Conservation (phyloP, 2,113 vertebrate species). For the Recurvirostra avosetta region DNA sequence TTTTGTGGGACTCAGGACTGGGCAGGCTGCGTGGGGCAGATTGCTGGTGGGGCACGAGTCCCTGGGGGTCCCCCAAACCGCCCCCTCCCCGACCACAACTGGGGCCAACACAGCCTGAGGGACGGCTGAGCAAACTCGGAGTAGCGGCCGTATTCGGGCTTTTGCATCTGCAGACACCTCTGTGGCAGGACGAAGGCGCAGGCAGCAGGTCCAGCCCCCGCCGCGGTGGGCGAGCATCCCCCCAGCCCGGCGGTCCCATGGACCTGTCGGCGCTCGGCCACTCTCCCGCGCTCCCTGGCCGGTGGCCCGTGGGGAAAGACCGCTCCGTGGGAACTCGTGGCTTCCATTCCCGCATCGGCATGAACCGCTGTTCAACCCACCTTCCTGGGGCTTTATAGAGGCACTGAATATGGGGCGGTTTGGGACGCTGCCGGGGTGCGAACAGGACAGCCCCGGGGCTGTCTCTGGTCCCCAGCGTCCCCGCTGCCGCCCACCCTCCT, state of each 20-base stretch:
- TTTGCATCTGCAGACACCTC: background rate
- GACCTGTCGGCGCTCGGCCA: rapidly evolving
- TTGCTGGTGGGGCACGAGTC: background rate
- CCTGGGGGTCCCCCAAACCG: rapidly evolving
- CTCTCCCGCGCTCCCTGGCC: rapidly evolving
- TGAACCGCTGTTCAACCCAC: background rate
- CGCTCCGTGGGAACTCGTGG: rapidly evolving
- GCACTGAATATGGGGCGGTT: rapidly evolving
- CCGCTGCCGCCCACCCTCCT: background rate
- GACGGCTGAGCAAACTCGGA: background rate
- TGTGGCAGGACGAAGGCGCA: rapidly evolving
- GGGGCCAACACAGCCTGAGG: background rate
- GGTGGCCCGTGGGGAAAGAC: background rate
- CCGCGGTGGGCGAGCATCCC: background rate
- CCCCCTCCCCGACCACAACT: rapidly evolving
- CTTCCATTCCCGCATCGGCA: background rate
- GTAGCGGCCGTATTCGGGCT: rapidly evolving
- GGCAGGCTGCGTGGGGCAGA: background rate
- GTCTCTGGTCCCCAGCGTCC: background rate
- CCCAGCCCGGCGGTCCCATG: background rate
- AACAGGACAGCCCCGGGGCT: rapidly evolving
- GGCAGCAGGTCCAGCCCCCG: background rate
- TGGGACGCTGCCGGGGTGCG: background rate
- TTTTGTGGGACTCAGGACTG: background rate
- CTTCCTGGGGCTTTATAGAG: background rate